Evolutionary conservation across 1,140 invertebrate species (phyloP), one percentile per base, ranked within the genome.

Genomic region (Scaptomyza pallida): DNA sequence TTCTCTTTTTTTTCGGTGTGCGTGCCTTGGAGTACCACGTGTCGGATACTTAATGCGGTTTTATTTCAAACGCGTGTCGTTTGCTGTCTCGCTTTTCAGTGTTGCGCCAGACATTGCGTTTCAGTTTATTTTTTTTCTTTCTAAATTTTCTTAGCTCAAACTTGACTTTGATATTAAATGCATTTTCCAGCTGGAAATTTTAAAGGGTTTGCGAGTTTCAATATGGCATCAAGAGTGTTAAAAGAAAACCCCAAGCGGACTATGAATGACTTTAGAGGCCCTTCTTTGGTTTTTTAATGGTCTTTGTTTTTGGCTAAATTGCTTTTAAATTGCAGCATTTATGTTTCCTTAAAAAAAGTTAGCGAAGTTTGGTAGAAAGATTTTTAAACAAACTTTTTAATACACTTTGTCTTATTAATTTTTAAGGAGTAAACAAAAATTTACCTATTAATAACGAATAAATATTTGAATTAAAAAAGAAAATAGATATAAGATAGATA

Each of bases 41-140:
- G 81, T 86, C 81, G 81, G 86, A 85, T 85, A 40, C 81, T 80
- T 86, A 86, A 85, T 85, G 65, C 41, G 81, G 45, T 72, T 80
- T 86, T 86, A 85, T 85, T 86, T 85, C 76, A 62, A 63, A 57
- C 72, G 81, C 80, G 80, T 85, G 76, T 73, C 77, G 52, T n/a
- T n/a, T 37, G 33, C 10, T 48, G 69, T 69, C 55, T 48, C 44
- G 16, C 16, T 37, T 3, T 33, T 40, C 16, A 41, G 37, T n/a
- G n/a, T n/a, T n/a, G n/a, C n/a, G n/a, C n/a, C n/a, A n/a, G n/a
- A n/a, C 45, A 40, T 9, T 69, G 23, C 44, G 54, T 69, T 56
- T 62, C 17, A 45, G 9, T 33, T 37, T 23, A 21, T 13, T n/a
- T 26, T 26, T 10, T 1, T 2, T 21, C 4, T 2, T 4, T 21